Base-by-base conservation (phyloP, 2,888 invertebrate genomes). In the Heliconius erato region DNA sequence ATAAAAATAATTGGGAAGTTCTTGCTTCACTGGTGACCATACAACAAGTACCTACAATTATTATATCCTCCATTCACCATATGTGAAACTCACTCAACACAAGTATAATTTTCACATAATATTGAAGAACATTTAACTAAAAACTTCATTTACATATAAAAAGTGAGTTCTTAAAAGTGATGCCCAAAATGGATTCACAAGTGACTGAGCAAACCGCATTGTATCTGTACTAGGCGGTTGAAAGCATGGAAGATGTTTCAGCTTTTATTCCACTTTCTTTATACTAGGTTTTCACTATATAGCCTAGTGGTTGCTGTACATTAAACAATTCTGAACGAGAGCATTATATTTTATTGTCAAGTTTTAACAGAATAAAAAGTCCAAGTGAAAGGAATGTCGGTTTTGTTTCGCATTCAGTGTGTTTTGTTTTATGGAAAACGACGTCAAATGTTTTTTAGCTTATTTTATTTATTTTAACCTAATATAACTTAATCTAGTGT, bases 141-240 rank as follows among this genome's bases (percentile, higher is more conserved):
- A 78, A 72, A 78, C 78, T 68, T 78, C 78, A 78, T 65, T 78
- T 78, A 49, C 49, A 44, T 49, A 49, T 7, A 78, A 67, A 78
- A 78, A 78, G 54, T 23, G 35, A 74, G 26, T 26, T 69, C 65
- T 65, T 72, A 54, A 67, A 74, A 80, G 44, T 74, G 32, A 32
- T 65, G 65, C 74, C 76, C 54, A 76, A 81, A 77, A 77, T 81
- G 79, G 63, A 63, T 71, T 79, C 54, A 65, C 65, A 67, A 83
- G 69, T 76, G 81, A 79, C 74, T 81, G 74, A n/a, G 79, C 79
- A 54, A 81, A 81, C 68, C 74, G 81, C 59, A 81, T 83, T 81
- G 79, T 80, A 65, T 59, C 80, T 19, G 77, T 44, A 69, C 59
- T 71, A 44, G 59, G 76, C 44, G 28, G 65, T 49, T 71, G 77